These are phyloP conservation scores for Centroberyx gerrardi DNA, from an alignment of 2,797 vertebrate species.

Conservation along the genomic window DNA sequence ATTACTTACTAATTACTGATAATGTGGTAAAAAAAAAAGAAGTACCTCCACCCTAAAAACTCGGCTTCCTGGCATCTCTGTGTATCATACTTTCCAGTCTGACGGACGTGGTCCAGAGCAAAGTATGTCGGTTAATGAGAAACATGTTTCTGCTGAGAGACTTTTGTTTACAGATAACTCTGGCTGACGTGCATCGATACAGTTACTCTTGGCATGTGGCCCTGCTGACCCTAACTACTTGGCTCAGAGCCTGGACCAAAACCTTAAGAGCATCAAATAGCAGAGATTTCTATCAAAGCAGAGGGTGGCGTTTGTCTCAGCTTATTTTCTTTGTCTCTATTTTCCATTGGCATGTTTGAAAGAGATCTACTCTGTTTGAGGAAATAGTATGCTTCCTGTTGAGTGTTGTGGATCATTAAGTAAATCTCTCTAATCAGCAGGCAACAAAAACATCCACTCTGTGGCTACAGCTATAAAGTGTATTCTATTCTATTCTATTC, in stretches of 20 bases:
- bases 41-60: constrained; percentile 54
- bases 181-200: constrained; percentile 77
- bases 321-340: constrained; percentile 75
- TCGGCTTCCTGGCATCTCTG: constrained; percentile 51
- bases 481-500: neutral
- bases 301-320: constrained; percentile 64
- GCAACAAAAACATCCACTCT: constrained; percentile 54
- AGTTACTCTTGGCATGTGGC: constrained; percentile 78
- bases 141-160: constrained; percentile 75
- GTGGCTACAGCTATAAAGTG: constrained; percentile 2
- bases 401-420: constrained; percentile 61
- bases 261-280: constrained; percentile 72
- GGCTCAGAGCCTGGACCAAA: constrained; percentile 72
- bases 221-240: constrained; percentile 67
- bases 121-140: constrained; percentile 72
- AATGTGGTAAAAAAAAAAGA: constrained; percentile 36
- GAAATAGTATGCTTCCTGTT: constrained; percentile 64
- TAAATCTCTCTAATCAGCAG: constrained; percentile 38
- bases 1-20: constrained; percentile 62
- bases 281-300: constrained; percentile 73
- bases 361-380: constrained; percentile 49
- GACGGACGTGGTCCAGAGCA: constrained; percentile 54
- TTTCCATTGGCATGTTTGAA: constrained; percentile 76
- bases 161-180: constrained; percentile 81
- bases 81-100: constrained; percentile 75